These are phyloP conservation scores for Agelaius tricolor DNA, from an alignment of 2,113 vertebrate species.

Conservation along the genomic window DNA sequence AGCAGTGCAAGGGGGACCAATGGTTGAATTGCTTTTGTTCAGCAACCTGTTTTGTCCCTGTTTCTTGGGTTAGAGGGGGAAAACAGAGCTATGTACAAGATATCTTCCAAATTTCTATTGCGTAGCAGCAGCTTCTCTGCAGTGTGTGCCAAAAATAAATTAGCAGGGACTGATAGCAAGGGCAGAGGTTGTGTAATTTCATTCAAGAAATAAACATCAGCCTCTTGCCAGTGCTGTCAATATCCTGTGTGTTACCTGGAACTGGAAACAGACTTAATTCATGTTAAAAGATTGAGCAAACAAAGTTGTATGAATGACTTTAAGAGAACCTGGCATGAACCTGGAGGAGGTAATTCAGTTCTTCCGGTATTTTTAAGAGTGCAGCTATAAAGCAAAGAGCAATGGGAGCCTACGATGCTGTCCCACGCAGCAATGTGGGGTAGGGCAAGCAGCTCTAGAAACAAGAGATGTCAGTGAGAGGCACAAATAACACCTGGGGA, in stretches of 20 bases:
- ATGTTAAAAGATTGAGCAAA: not conserved
- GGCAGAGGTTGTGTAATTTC: not conserved
- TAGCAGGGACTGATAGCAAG: not conserved
- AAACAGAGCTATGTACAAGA: not conserved
- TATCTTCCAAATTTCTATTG: not conserved
- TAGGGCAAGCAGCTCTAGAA: not conserved
- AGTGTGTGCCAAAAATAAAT: not conserved
- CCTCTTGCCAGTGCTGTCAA: not conserved
- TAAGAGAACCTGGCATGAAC: not conserved
- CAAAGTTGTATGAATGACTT: not conserved
- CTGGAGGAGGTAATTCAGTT: not conserved
- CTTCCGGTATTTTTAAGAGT: not conserved
- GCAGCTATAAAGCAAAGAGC: not conserved
- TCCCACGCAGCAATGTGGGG: fast-evolving
- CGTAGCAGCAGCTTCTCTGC: not conserved
- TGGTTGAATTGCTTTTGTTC: not conserved
- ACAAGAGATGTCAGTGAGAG: fast-evolving
- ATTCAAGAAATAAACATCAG: conserved; percentile 8
- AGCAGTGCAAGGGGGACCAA: not conserved
- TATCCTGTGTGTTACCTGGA: not conserved
- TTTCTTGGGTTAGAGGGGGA: not conserved
- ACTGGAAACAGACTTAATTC: not conserved
- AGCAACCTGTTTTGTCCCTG: not conserved
- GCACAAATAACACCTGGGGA: not conserved
- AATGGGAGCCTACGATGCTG: fast-evolving